A percentile compares a stretch with the other conserved stretches of the same genome.
Conservation (phyloP, 2,113 vertebrate genomes). For the Hyperopisus bebe region DNA sequence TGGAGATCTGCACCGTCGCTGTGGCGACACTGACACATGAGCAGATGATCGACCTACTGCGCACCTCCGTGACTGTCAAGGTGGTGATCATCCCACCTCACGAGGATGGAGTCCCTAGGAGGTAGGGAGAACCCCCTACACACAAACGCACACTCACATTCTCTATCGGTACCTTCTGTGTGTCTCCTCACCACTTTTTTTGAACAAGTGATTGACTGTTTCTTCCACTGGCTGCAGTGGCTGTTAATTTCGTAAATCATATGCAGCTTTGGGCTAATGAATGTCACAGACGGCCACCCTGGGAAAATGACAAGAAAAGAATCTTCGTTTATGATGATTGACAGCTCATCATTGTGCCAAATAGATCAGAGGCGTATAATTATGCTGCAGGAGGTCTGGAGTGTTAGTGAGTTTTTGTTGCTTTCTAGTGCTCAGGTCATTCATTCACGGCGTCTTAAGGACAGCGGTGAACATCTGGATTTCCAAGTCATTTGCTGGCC, state of each 20-base stretch:
- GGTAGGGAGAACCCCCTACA: constrained; percentile 54
- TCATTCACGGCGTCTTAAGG: neutral
- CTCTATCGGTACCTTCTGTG: neutral
- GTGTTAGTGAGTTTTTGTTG: neutral
- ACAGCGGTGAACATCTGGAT: neutral
- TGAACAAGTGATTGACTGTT: neutral
- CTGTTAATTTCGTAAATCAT: neutral
- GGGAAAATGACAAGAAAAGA: neutral
- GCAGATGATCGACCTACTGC: constrained; percentile 93
- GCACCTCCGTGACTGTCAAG: constrained; percentile 84
- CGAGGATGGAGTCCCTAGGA: constrained; percentile 75
- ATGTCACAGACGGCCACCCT: neutral
- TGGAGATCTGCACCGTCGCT: constrained; percentile 94
- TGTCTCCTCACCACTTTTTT: neutral
- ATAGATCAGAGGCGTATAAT: neutral
- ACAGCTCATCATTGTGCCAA: neutral
- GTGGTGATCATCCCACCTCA: constrained; percentile 94
- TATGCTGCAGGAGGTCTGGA: neutral
- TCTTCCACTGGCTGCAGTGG: neutral
- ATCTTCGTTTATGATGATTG: neutral
- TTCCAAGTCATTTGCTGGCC: neutral
- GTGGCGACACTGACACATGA: constrained; percentile 92
- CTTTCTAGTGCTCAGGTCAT: neutral
- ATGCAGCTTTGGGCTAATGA: neutral
- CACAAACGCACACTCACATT: neutral